Evolutionary conservation across 2,797 vertebrate genomes (phyloP).

Genomic region (Sylvia borin): DNA sequence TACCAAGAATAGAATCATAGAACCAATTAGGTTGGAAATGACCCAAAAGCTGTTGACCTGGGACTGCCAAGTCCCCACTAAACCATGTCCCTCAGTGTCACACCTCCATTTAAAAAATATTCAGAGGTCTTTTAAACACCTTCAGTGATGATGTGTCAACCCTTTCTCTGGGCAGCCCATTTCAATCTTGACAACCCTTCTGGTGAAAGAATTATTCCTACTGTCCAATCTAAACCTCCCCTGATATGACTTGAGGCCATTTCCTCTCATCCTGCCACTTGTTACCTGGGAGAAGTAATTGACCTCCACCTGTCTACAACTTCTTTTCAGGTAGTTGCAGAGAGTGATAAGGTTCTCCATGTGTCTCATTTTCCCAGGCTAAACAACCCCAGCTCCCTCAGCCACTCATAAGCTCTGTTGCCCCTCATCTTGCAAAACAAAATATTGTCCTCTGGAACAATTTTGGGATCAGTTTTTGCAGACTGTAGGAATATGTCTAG

Average conservation of each 20-base stretch:
- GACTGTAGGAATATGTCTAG: not conserved
- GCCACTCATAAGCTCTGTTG: accelerated
- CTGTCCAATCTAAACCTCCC: not conserved
- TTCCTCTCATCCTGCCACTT: not conserved
- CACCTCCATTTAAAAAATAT: not conserved
- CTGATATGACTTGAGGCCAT: not conserved
- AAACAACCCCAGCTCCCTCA: not conserved
- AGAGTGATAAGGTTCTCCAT: accelerated
- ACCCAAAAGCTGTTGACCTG: not conserved
- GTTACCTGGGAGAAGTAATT: not conserved
- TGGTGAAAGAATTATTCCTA: not conserved
- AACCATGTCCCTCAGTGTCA: not conserved
- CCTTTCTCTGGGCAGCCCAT: not conserved
- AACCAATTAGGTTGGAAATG: not conserved
- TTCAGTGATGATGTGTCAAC: not conserved
- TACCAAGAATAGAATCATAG: not conserved
- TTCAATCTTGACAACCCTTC: not conserved
- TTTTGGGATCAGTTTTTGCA: not conserved
- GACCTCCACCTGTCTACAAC: accelerated
- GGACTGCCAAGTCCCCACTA: not conserved
- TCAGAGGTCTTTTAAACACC: not conserved
- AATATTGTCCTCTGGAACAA: not conserved
- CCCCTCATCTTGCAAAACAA: not conserved
- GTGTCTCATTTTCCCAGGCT: not conserved
- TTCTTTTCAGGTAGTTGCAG: not conserved